Evolutionary conservation across 1,140 invertebrate species (phyloP), one percentile per base, ranked within the genome.

Genomic region (Triops cancriformis): DNA sequence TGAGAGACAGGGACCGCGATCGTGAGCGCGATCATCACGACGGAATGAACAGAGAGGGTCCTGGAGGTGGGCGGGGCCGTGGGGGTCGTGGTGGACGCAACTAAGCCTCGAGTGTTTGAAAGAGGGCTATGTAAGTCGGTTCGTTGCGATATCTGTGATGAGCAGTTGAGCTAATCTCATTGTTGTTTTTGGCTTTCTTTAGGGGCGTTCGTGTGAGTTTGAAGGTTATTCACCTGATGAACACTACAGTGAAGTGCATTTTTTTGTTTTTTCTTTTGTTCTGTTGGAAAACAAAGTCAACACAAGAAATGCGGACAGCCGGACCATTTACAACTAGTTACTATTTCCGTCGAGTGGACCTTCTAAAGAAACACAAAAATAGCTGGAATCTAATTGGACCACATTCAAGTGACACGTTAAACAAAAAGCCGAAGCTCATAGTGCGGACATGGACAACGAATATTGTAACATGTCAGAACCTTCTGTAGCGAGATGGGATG

Each of bases 201-300:
- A 64, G 51, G 51, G 23, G 18, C 14, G 51, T 64, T 7, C 5
- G 18, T 23, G 14, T 64, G 51, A 23, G 18, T 64, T 64, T 64
- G 51, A 23, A 64, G 6, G 23, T 23, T 64, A 64, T 64, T 64
- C 51, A 64, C 14, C 51, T 64, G n/a, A 64, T 64, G 23, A 64
- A 64, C 51, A 64, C 51, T 64, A 64, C 51, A 64, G 51, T 64
- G 51, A 64, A 64, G 51, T 64, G 51, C 51, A 64, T 64, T n/a
- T 64, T 64, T 64, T 10, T 64, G n/a, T n/a, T 64, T 18, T 64
- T 18, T 18, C 14, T 64, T 64, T 64, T 64, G 51, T 64, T 64
- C 23, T 14, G 6, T 14, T 9, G 51, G 23, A 64, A 64, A 64
- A 23, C 51, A 64, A 64, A 23, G 51, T 64, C 23, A 64, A 64